Percentiles rank a stretch among this genome's conserved stretches.
Evolutionary conservation across 2,113 vertebrate species (phyloP).

Genomic region (Apteryx mantelli): DNA sequence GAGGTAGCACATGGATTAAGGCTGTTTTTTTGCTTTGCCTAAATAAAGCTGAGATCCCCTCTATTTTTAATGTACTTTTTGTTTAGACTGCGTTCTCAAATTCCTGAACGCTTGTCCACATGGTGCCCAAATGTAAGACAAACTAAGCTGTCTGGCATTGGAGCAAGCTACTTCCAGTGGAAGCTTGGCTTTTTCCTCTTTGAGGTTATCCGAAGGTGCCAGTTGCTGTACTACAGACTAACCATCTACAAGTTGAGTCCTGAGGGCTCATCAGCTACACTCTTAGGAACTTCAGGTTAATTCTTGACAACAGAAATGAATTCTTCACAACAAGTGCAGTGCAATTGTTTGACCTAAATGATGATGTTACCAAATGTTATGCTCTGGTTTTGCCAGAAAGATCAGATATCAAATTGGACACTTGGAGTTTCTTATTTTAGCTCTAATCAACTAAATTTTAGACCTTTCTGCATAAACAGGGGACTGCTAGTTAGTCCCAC

Average conservation of each 20-base stretch:
- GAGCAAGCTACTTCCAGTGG: not conserved
- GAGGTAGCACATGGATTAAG: not conserved
- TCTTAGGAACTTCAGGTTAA: not conserved
- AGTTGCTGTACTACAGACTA: not conserved
- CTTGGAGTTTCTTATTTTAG: not conserved
- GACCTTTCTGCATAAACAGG: not conserved
- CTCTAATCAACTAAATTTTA: not conserved
- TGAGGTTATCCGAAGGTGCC: not conserved
- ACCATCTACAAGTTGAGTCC: not conserved
- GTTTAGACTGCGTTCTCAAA: not conserved
- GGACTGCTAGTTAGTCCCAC: not conserved
- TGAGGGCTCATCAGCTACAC: not conserved
- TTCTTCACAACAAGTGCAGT: not conserved
- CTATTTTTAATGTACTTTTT: not conserved
- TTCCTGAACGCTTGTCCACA: not conserved
- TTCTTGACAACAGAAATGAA: not conserved
- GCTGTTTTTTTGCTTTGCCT: not conserved
- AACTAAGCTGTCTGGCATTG: not conserved
- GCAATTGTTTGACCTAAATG: constrained; percentile 9
- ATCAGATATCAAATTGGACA: not conserved
- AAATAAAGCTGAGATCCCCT: not conserved
- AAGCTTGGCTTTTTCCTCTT: not conserved
- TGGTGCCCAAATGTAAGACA: not conserved
- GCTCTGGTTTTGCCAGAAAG: not conserved
- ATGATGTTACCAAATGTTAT: not conserved